Base-by-base conservation (phyloP, 2,888 invertebrate genomes). In the Ophion obscuratus region DNA sequence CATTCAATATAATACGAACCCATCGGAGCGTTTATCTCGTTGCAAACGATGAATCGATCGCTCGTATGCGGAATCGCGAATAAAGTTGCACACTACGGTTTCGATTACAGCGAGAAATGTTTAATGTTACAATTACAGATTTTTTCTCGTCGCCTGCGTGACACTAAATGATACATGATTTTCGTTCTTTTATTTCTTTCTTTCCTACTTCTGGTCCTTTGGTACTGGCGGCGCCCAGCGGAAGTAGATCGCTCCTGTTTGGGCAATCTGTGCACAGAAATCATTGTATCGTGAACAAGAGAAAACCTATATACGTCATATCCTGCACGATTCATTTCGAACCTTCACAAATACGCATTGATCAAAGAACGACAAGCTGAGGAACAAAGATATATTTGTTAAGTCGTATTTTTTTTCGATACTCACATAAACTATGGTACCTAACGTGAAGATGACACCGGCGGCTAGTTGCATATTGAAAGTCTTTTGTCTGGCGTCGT, bases 401-500 rank as follows among this genome's bases (percentile, higher is more conserved):
- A 61, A 61, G 20, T 9, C 2, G 3, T 31, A 11, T 10, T 17
- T 78, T 40, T 57, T 40, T 9, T 17, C 40, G 9, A 36, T 64
- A 94, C 95, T 87, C 92, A 96, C 96, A 88, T 95, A 90, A 75
- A 95, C 84, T 7, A 96, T 70, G 0, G 96, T 95, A 57, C 90
- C 92, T 57, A 84, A 7, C 61, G 90, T 6, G 0, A 47, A 9
- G 17, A 92, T 93, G 59, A 96, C 71, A 1, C 97, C 97, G 73
- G 95, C 90, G 11, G 95, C 89, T 73, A 98, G 95, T 17, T 96
- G 95, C 10, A 95, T 93, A 91, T 97, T 98, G 95, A 97, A 97
- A 91, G 95, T 96, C 87, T 95, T 94, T 92, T 98, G 97, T 85
- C 95, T 95, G 53, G 96, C 95, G 79, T 96, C 95, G 90, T 97